Evolutionary conservation across 2,797 vertebrate genomes (phyloP).

Genomic region (Telmatherina bonti): DNA sequence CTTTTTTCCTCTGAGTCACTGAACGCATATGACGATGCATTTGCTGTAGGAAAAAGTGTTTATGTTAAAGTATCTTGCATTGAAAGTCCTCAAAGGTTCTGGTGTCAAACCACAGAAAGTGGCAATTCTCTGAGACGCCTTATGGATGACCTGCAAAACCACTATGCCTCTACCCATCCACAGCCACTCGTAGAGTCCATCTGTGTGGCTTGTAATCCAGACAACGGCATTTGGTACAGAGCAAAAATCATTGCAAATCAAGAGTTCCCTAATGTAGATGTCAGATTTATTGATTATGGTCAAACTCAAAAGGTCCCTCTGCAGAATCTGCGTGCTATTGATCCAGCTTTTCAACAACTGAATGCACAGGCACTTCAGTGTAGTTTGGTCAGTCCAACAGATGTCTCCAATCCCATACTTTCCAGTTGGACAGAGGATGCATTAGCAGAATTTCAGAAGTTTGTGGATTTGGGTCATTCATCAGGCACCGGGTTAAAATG

Average conservation of each 20-base stretch:
- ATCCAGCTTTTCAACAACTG: slow-evolving; percentile 58
- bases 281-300: slow-evolving; percentile 88
- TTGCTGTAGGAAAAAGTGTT: slow-evolving; percentile 82
- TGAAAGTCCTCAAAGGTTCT: slow-evolving; percentile 85
- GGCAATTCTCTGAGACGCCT: slow-evolving; percentile 68
- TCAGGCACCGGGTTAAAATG: slow-evolving; percentile 45
- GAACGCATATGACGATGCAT: slow-evolving; percentile 48
- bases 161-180: slow-evolving; percentile 30
- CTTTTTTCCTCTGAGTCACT: slow-evolving; percentile 26
- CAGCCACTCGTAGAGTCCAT: slow-evolving; percentile 41
- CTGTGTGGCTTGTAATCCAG: slow-evolving; percentile 58
- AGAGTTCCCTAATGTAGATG: slow-evolving; percentile 70
- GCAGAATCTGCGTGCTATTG: slow-evolving; percentile 48
- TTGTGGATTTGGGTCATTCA: slow-evolving; percentile 21
- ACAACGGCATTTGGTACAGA: slow-evolving; percentile 63
- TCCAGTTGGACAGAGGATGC: slow-evolving; percentile 9
- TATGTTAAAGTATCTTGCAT: slow-evolving; percentile 82
- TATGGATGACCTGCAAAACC: slow-evolving; percentile 84
- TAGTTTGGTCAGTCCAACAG: slow-evolving; percentile 31
- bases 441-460: slow-evolving; percentile 40
- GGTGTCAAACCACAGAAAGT: slow-evolving; percentile 85
- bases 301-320: slow-evolving; percentile 57
- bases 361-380: slow-evolving; percentile 63
- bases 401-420: neutral
- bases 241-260: slow-evolving; percentile 46